These are phyloP conservation scores for Rhyacichthys aspro DNA, from an alignment of 2,797 vertebrate genomes.

Conservation along the genomic window DNA sequence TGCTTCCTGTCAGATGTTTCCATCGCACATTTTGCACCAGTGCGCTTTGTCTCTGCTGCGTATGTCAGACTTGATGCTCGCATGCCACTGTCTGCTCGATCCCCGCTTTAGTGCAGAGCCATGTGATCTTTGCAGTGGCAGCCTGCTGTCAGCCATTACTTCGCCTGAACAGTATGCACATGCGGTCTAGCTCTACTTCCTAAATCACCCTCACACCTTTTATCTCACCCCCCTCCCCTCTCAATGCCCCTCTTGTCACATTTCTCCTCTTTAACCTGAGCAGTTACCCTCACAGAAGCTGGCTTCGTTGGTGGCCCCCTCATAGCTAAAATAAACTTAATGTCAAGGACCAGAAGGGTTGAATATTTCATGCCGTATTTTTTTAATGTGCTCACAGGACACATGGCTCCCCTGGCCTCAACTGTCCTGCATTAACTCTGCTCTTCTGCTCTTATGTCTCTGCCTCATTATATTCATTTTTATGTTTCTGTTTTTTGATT, in stretches of 20 bases:
- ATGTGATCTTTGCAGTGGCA: slow-evolving; percentile 60
- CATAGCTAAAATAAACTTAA: slow-evolving; percentile 67
- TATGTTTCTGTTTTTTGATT: neutral
- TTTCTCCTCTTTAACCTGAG: slow-evolving; percentile 43
- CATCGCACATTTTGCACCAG: slow-evolving; percentile 4
- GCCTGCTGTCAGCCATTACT: slow-evolving; percentile 47
- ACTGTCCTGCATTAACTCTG: neutral
- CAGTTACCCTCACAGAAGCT: slow-evolving; percentile 51
- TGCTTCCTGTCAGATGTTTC: slow-evolving; percentile 33
- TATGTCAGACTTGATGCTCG: slow-evolving; percentile 52
- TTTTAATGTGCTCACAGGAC: slow-evolving; percentile 35
- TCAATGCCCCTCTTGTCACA: slow-evolving; percentile 31
- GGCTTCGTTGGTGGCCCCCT: slow-evolving; percentile 46
- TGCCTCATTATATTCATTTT: slow-evolving; percentile 9
- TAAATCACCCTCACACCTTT: slow-evolving; percentile 18
- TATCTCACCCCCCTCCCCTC: slow-evolving; percentile 26
- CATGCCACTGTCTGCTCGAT: slow-evolving; percentile 42
- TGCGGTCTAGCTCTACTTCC: too few species aligned
- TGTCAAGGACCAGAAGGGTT: slow-evolving; percentile 70
- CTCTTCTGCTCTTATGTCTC: neutral
- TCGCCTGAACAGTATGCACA: slow-evolving; percentile 10
- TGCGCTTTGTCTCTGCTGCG: slow-evolving; percentile 42
- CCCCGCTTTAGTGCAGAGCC: slow-evolving; percentile 43
- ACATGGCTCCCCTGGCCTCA: slow-evolving; percentile 23
- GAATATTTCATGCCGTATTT: slow-evolving; percentile 76